A percentile compares a stretch with the other conserved stretches of the same genome.
These are phyloP conservation scores for Prosapia bicincta DNA, from an alignment of 2,888 invertebrate genomes.

Conservation along the genomic window DNA sequence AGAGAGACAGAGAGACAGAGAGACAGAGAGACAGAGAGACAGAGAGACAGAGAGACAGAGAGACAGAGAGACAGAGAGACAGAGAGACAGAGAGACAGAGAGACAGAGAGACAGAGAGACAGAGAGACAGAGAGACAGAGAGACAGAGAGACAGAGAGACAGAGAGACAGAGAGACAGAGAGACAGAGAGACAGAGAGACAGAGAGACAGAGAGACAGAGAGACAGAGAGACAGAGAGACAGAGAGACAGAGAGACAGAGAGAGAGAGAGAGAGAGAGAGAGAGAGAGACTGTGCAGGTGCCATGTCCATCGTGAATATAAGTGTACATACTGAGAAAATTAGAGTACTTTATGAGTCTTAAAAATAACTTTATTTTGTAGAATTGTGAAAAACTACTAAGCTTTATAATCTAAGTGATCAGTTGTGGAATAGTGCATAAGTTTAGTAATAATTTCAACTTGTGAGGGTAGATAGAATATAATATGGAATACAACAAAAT, in stretches of 20 bases:
- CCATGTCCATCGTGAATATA: too few species aligned
- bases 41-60: constrained; percentile 6
- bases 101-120: constrained; percentile 4
- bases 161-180: constrained; percentile 6
- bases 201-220: constrained; percentile 6
- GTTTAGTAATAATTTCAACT: too few species aligned
- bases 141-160: constrained; percentile 4
- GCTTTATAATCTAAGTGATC: too few species aligned
- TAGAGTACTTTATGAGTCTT: too few species aligned
- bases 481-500: too few species aligned
- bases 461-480: too few species aligned
- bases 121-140: constrained; percentile 6
- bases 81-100: constrained; percentile 6
- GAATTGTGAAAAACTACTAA: too few species aligned
- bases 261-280: constrained; percentile 9
- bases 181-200: constrained; percentile 4
- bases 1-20: not conserved
- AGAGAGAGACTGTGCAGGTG: constrained; percentile 4
- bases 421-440: too few species aligned
- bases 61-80: constrained; percentile 4
- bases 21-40: constrained; percentile 1
- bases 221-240: constrained; percentile 4
- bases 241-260: constrained; percentile 6
- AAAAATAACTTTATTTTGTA: too few species aligned
- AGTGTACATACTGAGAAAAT: too few species aligned